Evolutionary conservation across 2,888 invertebrate genomes (phyloP), one percentile per base, ranked within the genome.

Genomic region (Macrophya annulata): DNA sequence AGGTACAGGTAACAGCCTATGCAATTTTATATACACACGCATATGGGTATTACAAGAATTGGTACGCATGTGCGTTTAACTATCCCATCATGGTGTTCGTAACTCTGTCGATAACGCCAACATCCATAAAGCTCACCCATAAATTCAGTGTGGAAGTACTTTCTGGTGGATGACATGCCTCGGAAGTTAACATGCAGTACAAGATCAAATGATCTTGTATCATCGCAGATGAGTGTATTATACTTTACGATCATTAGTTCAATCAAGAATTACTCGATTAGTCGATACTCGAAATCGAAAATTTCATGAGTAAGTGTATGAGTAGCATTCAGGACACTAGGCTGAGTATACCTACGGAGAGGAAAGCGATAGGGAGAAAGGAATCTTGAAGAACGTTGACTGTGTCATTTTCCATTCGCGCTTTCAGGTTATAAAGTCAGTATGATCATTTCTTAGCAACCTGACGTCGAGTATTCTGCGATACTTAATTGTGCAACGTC

Each of bases 271-370:
- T 62, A 4, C 2, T 62, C 31, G 31, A 31, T 62, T 62, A 62
- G 62, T 62, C 62, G 25, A 25, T 25, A 62, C 25, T 62, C 4
- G 21, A 21, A 62, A 62, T 21, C 25, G 25, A 25, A 25, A 62
- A 21, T 21, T 62, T 62, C 62, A 0, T 25, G 12, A 12, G 8
- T 21, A 3, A 4, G 9, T 21, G 12, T 12, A 55, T 55, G 55
- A n/a, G 55, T n/a, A 55, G 1, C n/a, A 55, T 55, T n/a, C 55
- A 55, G 55, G n/a, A 55, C n/a, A 55, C 55, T 55, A n/a, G n/a
- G n/a, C n/a, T 55, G n/a, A 55, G 55, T 55, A 55, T 55, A 55
- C n/a, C n/a, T n/a, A 55, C n/a, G 55, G 55, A 55, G 55, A 55
- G n/a, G 8, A 55, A 8, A 17, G n/a, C 55, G 55, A 55, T 21